These are phyloP conservation scores for Marasmarcha lunaedactyla DNA, from an alignment of 2,888 invertebrate species.

Conservation along the genomic window DNA sequence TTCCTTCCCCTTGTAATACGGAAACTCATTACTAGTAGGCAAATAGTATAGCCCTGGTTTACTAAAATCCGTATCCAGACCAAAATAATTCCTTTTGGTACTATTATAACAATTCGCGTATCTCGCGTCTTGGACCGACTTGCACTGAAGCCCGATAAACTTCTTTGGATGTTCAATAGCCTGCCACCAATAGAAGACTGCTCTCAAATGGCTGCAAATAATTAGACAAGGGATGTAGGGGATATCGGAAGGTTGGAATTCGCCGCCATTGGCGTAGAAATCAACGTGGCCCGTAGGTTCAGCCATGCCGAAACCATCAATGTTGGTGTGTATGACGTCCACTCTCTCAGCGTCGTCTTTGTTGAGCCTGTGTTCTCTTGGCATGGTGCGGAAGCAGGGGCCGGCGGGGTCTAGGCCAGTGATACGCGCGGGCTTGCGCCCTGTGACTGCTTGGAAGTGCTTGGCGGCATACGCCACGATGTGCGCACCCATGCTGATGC, in stretches of 20 bases:
- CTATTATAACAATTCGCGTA: constrained; percentile 44
- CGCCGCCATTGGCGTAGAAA: constrained; percentile 53
- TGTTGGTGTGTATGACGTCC: constrained; percentile 51
- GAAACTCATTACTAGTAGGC: constrained; percentile 44
- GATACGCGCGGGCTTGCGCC: constrained; percentile 38
- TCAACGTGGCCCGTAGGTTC: constrained; percentile 48
- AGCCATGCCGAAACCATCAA: constrained; percentile 58
- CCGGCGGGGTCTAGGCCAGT: constrained; percentile 57
- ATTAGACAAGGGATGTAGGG: constrained; percentile 45
- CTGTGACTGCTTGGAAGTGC: constrained; percentile 38
- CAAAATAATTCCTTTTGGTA: constrained; percentile 36
- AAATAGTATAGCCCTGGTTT: constrained; percentile 46
- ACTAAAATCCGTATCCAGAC: constrained; percentile 38
- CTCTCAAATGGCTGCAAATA: constrained; percentile 41
- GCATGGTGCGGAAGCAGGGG: constrained; percentile 43
- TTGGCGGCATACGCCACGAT: constrained; percentile 39
- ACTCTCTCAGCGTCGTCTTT: constrained; percentile 35
- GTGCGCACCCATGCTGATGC: constrained; percentile 49
- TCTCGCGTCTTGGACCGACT: constrained; percentile 45
- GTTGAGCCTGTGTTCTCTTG: constrained; percentile 28
- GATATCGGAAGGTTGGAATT: constrained; percentile 49
- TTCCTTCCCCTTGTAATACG: constrained; percentile 43
- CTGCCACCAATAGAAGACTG: constrained; percentile 51
- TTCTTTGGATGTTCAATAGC: constrained; percentile 51
- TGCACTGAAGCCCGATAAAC: constrained; percentile 43